Evolutionary conservation across 2,888 invertebrate genomes (phyloP), one percentile per base, ranked within the genome.

Genomic region (Drosophila dives): DNA sequence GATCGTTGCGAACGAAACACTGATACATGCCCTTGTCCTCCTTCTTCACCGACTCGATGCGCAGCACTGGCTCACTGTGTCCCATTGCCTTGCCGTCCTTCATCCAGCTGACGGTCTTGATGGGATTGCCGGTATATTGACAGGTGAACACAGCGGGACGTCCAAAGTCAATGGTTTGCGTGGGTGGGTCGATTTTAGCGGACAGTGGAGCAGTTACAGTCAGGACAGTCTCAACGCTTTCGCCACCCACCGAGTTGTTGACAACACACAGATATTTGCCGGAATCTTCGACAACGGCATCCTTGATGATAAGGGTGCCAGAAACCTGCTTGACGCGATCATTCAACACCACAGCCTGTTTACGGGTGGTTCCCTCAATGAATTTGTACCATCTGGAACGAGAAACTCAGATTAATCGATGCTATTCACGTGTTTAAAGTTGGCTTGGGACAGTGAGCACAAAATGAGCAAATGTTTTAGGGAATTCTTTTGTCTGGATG

Each of bases 1-100:
- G 97, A 88, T 98, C 98, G 91, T 98, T 98, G 64, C 97, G 95
- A 59, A 98, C 97, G 91, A 98, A 98, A 92, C 99, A 99, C 92
- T 99, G 99, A 93, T 98, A 99, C 98, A 98, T 98, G 90, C 99
- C 99, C 91, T 97, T 97, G 93, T 98, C 98, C 93, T 98, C 97
- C 90, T 98, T 97, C 93, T 97, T 96, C 0, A 99, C 98, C 2
- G 97, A 96, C 89, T 97, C 97, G 88, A 99, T 98, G 79, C 97
- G 94, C 51, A 98, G 93, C 64, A 96, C 95, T 7, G 96, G 95
- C 88, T 98, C 97, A 84, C 96, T 96, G 89, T 97, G 96, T 70
- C 96, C 96, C 90, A 99, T 95, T 66, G 96, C 95, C 93, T 96
- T 96, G 80, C 98, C 98, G 92, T 99, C 98, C 93, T 98, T 98